Evolutionary conservation across 2,797 vertebrate species (phyloP).

Genomic region (Capromys pilorides): DNA sequence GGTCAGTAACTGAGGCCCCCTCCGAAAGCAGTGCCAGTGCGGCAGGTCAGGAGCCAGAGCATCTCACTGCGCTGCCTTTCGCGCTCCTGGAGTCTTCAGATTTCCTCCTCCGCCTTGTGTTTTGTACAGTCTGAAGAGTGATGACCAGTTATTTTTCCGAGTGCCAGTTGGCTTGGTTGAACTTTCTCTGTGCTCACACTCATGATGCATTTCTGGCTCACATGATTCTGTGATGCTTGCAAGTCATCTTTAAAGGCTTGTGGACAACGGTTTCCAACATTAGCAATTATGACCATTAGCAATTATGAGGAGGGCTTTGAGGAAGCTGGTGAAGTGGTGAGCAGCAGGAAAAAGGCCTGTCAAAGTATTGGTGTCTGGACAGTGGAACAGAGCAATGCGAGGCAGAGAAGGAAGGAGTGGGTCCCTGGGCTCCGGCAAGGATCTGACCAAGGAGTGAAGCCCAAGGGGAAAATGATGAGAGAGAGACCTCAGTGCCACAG

Average conservation of each 20-base stretch:
- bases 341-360: background rate
- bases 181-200: constrained; percentile 5
- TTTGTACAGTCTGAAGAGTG: background rate
- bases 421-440: background rate
- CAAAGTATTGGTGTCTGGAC: background rate
- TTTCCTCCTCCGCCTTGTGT: background rate
- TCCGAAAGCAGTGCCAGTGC: background rate
- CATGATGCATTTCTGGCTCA: constrained; percentile 13
- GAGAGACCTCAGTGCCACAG: background rate
- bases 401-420: background rate
- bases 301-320: background rate
- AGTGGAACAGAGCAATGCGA: background rate
- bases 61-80: background rate
- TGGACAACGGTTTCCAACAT: background rate
- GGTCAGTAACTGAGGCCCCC: background rate
- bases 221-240: background rate
- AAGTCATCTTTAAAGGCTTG: constrained; percentile 1
- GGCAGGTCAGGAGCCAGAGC: background rate
- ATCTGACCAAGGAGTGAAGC: background rate
- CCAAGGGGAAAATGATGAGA: background rate
- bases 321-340: background rate
- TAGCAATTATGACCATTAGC: background rate
- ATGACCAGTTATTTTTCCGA: background rate
- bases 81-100: background rate
- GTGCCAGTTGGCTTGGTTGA: background rate